Evolutionary conservation across 2,797 vertebrate species (phyloP).

Genomic region (Gymnocypris eckloni): DNA sequence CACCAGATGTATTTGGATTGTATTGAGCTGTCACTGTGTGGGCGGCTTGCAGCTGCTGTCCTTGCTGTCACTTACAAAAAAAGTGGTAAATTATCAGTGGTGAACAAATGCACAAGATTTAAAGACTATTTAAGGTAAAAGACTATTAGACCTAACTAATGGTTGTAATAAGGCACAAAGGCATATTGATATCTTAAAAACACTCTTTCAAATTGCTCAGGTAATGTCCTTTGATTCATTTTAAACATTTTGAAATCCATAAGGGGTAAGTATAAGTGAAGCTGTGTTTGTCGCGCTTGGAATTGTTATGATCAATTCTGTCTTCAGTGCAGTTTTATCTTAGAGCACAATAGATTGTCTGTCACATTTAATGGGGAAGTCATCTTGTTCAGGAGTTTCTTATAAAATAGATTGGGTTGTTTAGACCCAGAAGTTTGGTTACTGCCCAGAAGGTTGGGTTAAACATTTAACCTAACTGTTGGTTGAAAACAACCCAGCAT

Average conservation of each 20-base stretch:
- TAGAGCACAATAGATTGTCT: not conserved
- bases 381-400: not conserved
- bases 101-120: not conserved
- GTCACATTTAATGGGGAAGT: not conserved
- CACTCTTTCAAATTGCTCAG: not conserved
- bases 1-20: not conserved
- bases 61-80: slow-evolving; percentile 1
- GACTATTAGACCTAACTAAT: not conserved
- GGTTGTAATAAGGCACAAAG: not conserved
- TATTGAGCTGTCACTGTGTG: not conserved
- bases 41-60: not conserved
- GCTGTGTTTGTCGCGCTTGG: not conserved
- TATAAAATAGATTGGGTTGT: no score
- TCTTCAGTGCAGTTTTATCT: not conserved
- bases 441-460: no score
- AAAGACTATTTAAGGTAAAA: not conserved
- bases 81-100: not conserved
- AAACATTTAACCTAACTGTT: no score
- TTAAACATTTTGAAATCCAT: not conserved
- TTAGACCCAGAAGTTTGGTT: no score
- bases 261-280: not conserved
- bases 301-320: slow-evolving; percentile 6
- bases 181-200: not conserved
- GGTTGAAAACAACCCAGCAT: no score
- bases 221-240: not conserved